A percentile compares a stretch with the other conserved stretches of the same genome.
Conservation (phyloP, 1,140 invertebrate species). For the Amphibalanus amphitrite region DNA sequence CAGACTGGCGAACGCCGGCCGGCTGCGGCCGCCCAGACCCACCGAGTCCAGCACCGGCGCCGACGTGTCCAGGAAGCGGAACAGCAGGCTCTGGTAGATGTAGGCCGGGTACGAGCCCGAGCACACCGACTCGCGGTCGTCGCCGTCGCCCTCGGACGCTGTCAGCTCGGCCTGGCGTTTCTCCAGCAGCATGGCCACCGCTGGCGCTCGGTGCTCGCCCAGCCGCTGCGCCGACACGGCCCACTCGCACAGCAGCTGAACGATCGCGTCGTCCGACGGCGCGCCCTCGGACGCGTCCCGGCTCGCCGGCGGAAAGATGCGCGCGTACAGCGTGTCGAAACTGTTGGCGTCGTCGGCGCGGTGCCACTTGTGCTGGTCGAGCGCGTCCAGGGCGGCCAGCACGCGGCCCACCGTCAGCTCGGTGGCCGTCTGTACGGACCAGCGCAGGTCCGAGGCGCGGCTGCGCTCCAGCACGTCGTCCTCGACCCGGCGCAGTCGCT, state of each 20-base stretch:
- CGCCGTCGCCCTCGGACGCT: constrained; percentile 22
- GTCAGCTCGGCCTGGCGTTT: constrained; percentile 58
- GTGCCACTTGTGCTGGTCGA: constrained; percentile 86
- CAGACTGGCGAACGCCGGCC: constrained; percentile 77
- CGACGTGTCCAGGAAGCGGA: constrained; percentile 80
- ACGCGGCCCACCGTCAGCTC: constrained; percentile 60
- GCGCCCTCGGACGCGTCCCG: constrained; percentile 3
- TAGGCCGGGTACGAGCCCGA: constrained; percentile 27
- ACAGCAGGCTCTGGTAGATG: constrained; percentile 75
- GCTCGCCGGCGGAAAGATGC: constrained; percentile 47
- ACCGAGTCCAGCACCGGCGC: constrained; percentile 38
- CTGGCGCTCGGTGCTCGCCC: constrained; percentile 84
- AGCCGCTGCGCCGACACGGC: constrained; percentile 79
- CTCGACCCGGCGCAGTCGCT: constrained; percentile 49
- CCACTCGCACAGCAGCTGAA: constrained; percentile 88
- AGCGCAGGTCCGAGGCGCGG: constrained; percentile 73
- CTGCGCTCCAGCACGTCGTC: constrained; percentile 69
- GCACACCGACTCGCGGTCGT: constrained; percentile 18
- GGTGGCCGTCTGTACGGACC: constrained; percentile 59
- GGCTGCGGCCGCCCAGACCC: constrained; percentile 35
- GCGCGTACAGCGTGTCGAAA: constrained; percentile 71
- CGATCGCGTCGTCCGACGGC: constrained; percentile 47
- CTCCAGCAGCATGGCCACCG: constrained; percentile 83
- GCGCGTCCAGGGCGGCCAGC: constrained; percentile 65
- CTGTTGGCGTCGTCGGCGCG: constrained; percentile 71